Percentiles rank a stretch among this genome's conserved stretches.
These are phyloP conservation scores for Acleris laterana DNA, from an alignment of 2,888 invertebrate genomes.

Conservation along the genomic window DNA sequence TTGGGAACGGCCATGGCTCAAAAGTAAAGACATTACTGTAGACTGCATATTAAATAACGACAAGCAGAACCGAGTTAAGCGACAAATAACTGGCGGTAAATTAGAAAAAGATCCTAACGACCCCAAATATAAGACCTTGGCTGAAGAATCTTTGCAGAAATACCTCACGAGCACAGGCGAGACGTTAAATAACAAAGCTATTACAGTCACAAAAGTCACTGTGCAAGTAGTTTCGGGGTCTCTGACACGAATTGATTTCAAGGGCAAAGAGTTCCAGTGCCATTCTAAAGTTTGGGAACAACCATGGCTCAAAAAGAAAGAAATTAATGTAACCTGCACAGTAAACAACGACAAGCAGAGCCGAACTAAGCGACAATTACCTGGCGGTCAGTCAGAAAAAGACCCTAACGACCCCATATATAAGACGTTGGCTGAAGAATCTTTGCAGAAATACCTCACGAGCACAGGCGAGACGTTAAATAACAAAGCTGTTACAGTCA, in stretches of 20 bases:
- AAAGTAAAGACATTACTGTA: constrained; percentile 51
- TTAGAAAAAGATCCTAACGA: not conserved
- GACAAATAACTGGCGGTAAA: constrained; percentile 39
- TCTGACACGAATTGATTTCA: constrained; percentile 64
- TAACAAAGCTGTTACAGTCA: constrained; percentile 40
- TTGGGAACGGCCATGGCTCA: constrained; percentile 44
- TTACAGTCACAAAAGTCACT: constrained; percentile 57
- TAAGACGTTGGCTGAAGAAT: constrained; percentile 45
- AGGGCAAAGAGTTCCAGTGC: constrained; percentile 31
- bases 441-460: constrained; percentile 45
- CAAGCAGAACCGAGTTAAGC: constrained; percentile 29
- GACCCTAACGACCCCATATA: constrained; percentile 47
- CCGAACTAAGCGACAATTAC: constrained; percentile 4
- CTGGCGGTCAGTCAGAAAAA: constrained; percentile 32
- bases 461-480: constrained; percentile 31
- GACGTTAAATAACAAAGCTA: constrained; percentile 38
- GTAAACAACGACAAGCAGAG: not conserved
- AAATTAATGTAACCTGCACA: constrained; percentile 40
- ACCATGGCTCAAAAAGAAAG: constrained; percentile 39
- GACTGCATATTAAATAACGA: constrained; percentile 39
- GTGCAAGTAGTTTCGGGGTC: constrained; percentile 71
- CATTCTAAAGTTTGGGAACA: constrained; percentile 39
- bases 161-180: constrained; percentile 8
- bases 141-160: constrained; percentile 35
- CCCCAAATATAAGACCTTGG: constrained; percentile 27